Percentiles rank a stretch among this genome's conserved stretches.
Evolutionary conservation across 2,797 vertebrate species (phyloP).

Genomic region (Lutjanus campechanus): DNA sequence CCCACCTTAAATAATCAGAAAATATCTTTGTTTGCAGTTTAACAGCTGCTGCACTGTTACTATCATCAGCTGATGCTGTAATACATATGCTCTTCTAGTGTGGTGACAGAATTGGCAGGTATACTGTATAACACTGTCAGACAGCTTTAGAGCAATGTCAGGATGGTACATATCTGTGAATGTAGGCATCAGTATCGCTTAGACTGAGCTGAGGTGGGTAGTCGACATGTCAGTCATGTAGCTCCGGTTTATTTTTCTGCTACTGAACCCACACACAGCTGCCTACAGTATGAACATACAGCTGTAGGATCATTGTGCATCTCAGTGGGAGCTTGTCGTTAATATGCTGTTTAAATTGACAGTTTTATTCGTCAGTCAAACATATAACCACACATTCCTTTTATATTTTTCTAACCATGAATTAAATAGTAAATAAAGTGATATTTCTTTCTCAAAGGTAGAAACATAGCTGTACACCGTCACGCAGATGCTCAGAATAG

Average conservation of each 20-base stretch:
- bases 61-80: slow-evolving; percentile 27
- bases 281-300: slow-evolving; percentile 7
- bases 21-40: slow-evolving; percentile 26
- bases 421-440: slow-evolving; percentile 19
- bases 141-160: slow-evolving; percentile 43
- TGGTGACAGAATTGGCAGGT: slow-evolving; percentile 59
- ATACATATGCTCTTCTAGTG: slow-evolving; percentile 38
- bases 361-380: slow-evolving; percentile 22
- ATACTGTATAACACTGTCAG: slow-evolving; percentile 37
- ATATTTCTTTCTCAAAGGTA: neutral
- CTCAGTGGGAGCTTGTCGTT: slow-evolving; percentile 9
- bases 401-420: neutral
- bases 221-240: slow-evolving; percentile 47
- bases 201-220: slow-evolving; percentile 34
- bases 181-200: slow-evolving; percentile 58
- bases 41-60: slow-evolving; percentile 35
- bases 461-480: neutral
- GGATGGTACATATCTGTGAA: slow-evolving; percentile 52
- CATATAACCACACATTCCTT: neutral
- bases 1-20: neutral
- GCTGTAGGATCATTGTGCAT: slow-evolving; percentile 24
- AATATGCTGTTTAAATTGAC: slow-evolving; percentile 23
- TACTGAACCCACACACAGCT: slow-evolving; percentile 24
- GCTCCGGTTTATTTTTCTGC: slow-evolving; percentile 42
- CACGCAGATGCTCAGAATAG: slow-evolving; percentile 8